Base-by-base conservation (phyloP, 2,113 vertebrate genomes). In the Centropristis striata region DNA sequence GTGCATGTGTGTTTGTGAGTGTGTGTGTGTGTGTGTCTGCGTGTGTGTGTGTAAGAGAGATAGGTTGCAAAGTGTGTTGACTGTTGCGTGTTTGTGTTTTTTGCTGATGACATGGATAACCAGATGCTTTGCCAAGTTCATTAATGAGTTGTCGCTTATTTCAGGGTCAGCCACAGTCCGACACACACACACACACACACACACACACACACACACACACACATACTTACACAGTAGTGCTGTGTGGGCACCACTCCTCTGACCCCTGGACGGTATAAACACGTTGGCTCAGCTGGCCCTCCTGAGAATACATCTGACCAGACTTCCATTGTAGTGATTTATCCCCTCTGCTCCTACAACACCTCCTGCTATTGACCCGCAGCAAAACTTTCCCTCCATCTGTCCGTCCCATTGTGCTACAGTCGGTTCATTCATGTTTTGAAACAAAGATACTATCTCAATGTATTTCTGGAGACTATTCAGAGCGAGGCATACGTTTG, bases 311-410 rank as follows among this genome's bases (percentile, higher is more conserved):
- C 65, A 86, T 83, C 69, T 67, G 61, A 23, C 63, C 37, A 71
- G 69, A 54, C 75, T 74, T 85, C 75, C 59, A 78, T 73, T 60
- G 79, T 78, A 79, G 57, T 70, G 55, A 81, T 87, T 75, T 76
- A 75, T 71, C 46, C 61, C 36, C 60, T 58, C 53, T 41, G 71
- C 75, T 78, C 51, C 20, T 42, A 53, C 11, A 32, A 4, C 69
- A 36, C 37, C 36, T 71, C 66, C 27, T 75, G 23, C 65, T 60
- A 68, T 68, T 57, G 55, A 72, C 49, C 37, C 1, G 39, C 54
- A 57, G 58, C 2, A 25, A 54, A 68, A 50, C 58, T 20, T 73
- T 89, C 64, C 65, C 64, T 60, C 65, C 32, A 23, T 76, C 58
- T 54, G 36, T 69, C 53, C 49, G 5, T 27, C 44, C 13, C 36